Base-by-base conservation (phyloP, 2,113 vertebrate species). In the Entelurus aequoreus region DNA sequence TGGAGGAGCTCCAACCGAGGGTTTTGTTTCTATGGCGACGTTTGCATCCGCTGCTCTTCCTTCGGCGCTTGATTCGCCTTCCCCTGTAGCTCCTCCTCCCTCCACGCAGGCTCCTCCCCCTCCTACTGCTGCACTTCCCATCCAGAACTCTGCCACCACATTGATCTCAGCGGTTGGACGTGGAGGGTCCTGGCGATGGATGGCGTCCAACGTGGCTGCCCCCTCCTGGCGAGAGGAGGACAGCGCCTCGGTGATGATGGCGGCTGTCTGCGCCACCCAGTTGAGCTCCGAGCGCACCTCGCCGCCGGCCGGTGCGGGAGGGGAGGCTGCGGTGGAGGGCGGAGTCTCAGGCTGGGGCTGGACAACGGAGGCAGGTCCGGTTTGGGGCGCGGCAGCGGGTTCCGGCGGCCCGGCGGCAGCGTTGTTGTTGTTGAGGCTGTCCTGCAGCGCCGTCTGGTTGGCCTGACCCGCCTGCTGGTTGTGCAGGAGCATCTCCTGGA, bases 401-500 rank as follows among this genome's bases (percentile, higher is more conserved):
- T 35, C 63, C 0, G 62, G 48, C 49, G 21, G 81, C 66, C 0
- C 62, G 0, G 87, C 63, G 0, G 21, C 38, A 0, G 68, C 16
- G 2, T 88, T 91, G 74, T 98, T 98, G 91, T 99, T 96, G 88
- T 98, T 98, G 38, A 97, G 92, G 87, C 96, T 97, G 63, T 98
- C 95, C 3, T 97, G 95, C 60, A 95, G 90, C 0, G 93, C 93
- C 0, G 94, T 93, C 79, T 97, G 94, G 6, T 94, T 89, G 15
- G 89, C 90, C 48, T 94, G 92, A 16, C 92, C 94, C 0, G 89
- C 92, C 63, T 94, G 95, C 58, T 96, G 97, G 71, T 94, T 93
- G 89, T 97, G 96, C 12, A 98, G 84, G 55, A 98, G 83, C 95
- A 98, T 91, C 90, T 99, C 96, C 84, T 99, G 97, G 81, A 98